These are phyloP conservation scores for Diadophis punctatus DNA, from an alignment of 2,113 vertebrate species.

Conservation along the genomic window DNA sequence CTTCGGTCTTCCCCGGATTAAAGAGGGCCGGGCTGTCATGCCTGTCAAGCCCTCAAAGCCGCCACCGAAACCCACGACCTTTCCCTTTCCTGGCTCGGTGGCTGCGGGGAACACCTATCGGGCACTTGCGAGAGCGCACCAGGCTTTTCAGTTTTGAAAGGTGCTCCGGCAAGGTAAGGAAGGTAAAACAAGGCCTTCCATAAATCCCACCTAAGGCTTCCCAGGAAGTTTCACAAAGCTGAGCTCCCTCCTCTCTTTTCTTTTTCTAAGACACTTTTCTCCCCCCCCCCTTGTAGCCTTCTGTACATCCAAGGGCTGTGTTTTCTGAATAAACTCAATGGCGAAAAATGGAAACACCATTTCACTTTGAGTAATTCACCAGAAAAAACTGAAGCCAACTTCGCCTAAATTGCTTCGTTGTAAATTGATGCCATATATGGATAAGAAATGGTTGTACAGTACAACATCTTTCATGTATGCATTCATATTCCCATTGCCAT, in stretches of 20 bases:
- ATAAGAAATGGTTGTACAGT: background rate
- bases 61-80: slow-evolving; percentile 77
- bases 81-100: slow-evolving; percentile 41
- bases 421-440: background rate
- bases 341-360: background rate
- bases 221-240: background rate
- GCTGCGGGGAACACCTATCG: background rate
- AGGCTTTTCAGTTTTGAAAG: slow-evolving; percentile 78
- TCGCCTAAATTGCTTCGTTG: background rate
- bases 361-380: background rate
- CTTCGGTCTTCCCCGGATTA: slow-evolving; percentile 70
- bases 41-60: slow-evolving; percentile 73
- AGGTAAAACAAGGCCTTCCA: background rate
- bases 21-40: slow-evolving; percentile 69
- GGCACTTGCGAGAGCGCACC: slow-evolving; percentile 34
- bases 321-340: background rate
- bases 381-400: background rate
- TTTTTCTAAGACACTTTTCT: background rate
- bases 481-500: background rate
- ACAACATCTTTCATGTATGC: background rate
- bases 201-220: background rate
- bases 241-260: background rate
- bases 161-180: slow-evolving; percentile 15
- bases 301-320: background rate
- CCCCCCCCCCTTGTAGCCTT: background rate